Evolutionary conservation across 1,140 invertebrate species (phyloP).

Genomic region (Dendrolimus punctatus): DNA sequence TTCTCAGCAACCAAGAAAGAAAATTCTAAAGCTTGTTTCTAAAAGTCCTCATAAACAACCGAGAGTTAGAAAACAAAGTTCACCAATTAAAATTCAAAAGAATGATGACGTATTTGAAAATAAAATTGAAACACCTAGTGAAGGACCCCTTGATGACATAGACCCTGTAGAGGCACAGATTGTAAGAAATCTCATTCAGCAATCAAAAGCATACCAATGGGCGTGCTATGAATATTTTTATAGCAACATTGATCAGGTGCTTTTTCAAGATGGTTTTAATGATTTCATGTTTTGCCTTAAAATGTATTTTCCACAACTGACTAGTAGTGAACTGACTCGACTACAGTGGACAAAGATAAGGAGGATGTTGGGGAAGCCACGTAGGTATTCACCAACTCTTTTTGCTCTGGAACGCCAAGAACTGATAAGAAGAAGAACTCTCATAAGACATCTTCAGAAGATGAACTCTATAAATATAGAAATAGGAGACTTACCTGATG

Average conservation of each 20-base stretch:
- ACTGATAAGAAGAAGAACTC: conserved; percentile 90
- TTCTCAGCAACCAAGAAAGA: conserved; percentile 76
- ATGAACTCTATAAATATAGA: conserved; percentile 89
- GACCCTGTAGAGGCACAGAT: conserved; percentile 93
- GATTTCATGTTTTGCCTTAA: conserved; percentile 96
- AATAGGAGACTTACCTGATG: conserved; percentile 92
- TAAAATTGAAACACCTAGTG: conserved; percentile 29
- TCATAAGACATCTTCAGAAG: conserved; percentile 95
- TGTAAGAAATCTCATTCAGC: conserved; percentile 95
- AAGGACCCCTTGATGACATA: conserved; percentile 79
- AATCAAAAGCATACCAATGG: conserved; percentile 99
- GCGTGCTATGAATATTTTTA: conserved; percentile 99
- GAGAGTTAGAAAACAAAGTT: conserved; percentile 64
- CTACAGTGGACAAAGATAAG: conserved; percentile 97
- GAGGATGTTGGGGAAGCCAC: conserved; percentile 97
- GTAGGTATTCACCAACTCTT: conserved; percentile 94
- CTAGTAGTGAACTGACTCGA: conserved; percentile 87
- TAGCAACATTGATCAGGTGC: conserved; percentile 95
- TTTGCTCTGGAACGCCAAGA: conserved; percentile 95
- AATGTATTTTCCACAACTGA: conserved; percentile 95
- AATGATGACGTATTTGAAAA: conserved; percentile 45
- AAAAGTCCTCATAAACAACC: conserved; percentile 70
- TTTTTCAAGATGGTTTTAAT: conserved; percentile 97
- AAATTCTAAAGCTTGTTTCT: conserved; percentile 69
- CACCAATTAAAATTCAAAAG: conserved; percentile 53